Evolutionary conservation across 2,888 invertebrate genomes (phyloP).

Genomic region (Bibio marci): DNA sequence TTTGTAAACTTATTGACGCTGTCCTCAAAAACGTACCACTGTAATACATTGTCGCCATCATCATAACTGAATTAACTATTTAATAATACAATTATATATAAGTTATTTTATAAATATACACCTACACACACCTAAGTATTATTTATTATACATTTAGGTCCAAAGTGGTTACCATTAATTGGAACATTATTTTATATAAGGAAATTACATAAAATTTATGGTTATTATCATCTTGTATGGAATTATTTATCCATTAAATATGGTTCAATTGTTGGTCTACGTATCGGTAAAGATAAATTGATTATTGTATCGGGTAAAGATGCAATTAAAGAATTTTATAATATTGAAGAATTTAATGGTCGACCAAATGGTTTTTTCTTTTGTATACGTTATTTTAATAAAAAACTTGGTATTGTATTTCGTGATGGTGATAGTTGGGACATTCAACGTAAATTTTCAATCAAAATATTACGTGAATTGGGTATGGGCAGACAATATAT

Average conservation of each 20-base stretch:
- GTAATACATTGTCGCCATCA: too few species aligned
- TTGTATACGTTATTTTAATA: slow-evolving; percentile 45
- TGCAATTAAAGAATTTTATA: slow-evolving; percentile 41
- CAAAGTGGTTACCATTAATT: slow-evolving; percentile 35
- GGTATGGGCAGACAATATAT: slow-evolving; percentile 40
- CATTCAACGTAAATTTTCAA: slow-evolving; percentile 45
- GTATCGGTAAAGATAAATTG: slow-evolving; percentile 41
- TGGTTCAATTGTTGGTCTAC: slow-evolving; percentile 47
- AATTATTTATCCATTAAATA: slow-evolving; percentile 37
- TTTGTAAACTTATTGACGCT: too few species aligned
- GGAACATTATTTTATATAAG: slow-evolving; percentile 32
- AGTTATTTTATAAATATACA: too few species aligned
- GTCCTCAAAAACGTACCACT: too few species aligned
- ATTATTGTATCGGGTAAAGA: slow-evolving; percentile 44
- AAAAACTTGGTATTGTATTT: slow-evolving; percentile 49
- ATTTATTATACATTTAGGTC: slow-evolving; percentile 32
- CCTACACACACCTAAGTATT: too few species aligned
- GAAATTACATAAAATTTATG: slow-evolving; percentile 20
- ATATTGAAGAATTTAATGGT: slow-evolving; percentile 46
- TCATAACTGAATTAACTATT: too few species aligned
- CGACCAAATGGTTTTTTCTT: slow-evolving; percentile 55
- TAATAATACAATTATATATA: too few species aligned
- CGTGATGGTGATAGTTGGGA: slow-evolving; percentile 49
- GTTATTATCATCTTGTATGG: slow-evolving; percentile 40
- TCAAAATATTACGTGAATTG: slow-evolving; percentile 43